Conservation (phyloP, 2,888 invertebrate genomes). For the Sylvicola cinctus region DNA sequence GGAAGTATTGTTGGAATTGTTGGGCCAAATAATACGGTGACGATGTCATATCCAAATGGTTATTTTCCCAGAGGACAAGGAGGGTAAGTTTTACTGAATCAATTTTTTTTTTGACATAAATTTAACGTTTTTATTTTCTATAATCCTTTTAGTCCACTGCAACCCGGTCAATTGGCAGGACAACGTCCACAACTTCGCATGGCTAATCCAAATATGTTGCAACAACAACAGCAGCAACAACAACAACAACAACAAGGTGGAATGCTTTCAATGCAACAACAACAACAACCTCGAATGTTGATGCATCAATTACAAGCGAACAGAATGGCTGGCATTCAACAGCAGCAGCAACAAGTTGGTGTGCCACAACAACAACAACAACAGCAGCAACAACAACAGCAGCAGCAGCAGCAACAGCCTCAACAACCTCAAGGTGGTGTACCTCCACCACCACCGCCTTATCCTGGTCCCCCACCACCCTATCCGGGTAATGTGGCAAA, state of each 20-base stretch:
- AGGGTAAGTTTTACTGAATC: conserved; percentile 2
- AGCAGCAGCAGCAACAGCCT: conserved; percentile 5
- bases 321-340: conserved; percentile 15
- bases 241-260: background rate
- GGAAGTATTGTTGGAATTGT: conserved; percentile 39
- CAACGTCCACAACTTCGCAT: conserved; percentile 7
- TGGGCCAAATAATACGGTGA: conserved; percentile 32
- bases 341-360: conserved; percentile 8
- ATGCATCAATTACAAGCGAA: conserved; percentile 12
- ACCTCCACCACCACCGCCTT: conserved; percentile 51
- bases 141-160: conserved; percentile 1
- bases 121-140: background rate
- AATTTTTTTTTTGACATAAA: too few species aligned
- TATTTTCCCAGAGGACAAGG: conserved; percentile 1
- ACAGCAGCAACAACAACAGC: conserved; percentile 6
- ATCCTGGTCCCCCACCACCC: conserved; percentile 48
- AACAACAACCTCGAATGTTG: conserved; percentile 13
- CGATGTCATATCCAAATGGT: conserved; percentile 19
- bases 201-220: conserved; percentile 6
- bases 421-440: conserved; percentile 25
- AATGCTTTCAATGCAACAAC: conserved; percentile 8
- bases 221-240: conserved; percentile 2
- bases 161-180: conserved; percentile 2
- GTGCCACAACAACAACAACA: conserved; percentile 11
- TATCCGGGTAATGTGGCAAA: conserved; percentile 33